phyloP scores from a whole-genome alignment of 2,797 vertebrate species.

The Oceanodroma leucorhoa region DNA sequence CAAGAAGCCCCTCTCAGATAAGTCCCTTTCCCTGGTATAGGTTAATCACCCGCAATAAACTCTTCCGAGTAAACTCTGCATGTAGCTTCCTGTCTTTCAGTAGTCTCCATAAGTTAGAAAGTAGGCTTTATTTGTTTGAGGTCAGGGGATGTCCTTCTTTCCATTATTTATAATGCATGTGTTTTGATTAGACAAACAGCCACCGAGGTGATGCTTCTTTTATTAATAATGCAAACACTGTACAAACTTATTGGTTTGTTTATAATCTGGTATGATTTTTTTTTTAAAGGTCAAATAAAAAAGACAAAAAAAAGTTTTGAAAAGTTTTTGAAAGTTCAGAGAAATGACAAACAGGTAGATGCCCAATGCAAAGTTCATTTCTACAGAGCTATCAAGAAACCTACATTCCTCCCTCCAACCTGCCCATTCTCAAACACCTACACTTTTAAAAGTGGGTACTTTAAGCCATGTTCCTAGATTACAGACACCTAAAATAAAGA shows the following conservation, averaged over 20 bases:
- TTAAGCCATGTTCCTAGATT: neutral
- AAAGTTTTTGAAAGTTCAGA: constrained; percentile 61
- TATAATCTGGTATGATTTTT: constrained; percentile 45
- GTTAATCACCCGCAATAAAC: neutral
- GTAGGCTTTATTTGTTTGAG: neutral
- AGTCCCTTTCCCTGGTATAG: neutral
- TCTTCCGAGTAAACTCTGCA: neutral
- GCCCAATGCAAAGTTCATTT: neutral
- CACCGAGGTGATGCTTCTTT: constrained; percentile 18
- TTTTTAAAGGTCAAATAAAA: constrained; percentile 40
- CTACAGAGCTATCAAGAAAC: neutral
- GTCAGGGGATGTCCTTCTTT: constrained; percentile 3
- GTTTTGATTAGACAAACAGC: constrained; percentile 26
- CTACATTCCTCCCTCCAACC: neutral
- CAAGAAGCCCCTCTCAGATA: neutral
- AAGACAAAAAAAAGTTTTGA: constrained; percentile 44
- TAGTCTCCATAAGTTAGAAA: neutral
- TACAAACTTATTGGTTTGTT: constrained; percentile 57
- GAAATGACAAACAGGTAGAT: constrained; percentile 43
- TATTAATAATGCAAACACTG: constrained; percentile 56
- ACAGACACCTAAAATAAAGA: neutral
- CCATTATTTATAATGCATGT: constrained; percentile 3
- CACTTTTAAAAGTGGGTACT: neutral
- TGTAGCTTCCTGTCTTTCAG: neutral
- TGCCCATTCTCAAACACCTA: neutral